Evolutionary conservation across 2,113 vertebrate genomes (phyloP).

Genomic region (Thermophis baileyi): DNA sequence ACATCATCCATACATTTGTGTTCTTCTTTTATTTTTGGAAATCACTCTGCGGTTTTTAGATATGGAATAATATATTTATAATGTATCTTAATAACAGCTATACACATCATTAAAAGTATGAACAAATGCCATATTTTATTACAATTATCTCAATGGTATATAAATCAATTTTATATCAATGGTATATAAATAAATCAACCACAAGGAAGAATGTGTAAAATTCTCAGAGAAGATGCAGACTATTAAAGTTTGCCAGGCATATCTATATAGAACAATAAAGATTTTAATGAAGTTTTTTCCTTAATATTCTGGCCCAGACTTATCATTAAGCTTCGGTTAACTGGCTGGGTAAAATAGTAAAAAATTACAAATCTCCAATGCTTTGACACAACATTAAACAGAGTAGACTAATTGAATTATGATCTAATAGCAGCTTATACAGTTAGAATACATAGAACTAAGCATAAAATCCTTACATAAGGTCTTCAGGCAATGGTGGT

Average conservation of each 20-base stretch:
- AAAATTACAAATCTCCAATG: not conserved
- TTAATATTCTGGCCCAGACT: not conserved
- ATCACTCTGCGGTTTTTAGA: not conserved
- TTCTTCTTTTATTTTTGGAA: not conserved
- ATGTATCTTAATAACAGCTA: not conserved
- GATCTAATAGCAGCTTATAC: not conserved
- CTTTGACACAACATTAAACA: not conserved
- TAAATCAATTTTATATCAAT: not conserved
- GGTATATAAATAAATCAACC: not conserved
- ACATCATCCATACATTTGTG: not conserved
- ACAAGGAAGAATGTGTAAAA: not conserved
- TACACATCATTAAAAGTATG: not conserved
- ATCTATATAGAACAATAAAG: not conserved
- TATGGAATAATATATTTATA: not conserved
- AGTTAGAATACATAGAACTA: not conserved
- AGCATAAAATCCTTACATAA: not conserved
- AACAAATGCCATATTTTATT: not conserved
- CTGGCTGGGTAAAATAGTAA: not conserved
- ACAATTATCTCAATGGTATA: not conserved
- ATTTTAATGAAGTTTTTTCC: not conserved
- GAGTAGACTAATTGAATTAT: not conserved
- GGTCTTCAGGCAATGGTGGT: not conserved
- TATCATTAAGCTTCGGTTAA: not conserved
- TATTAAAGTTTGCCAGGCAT: not conserved
- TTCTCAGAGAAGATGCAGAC: not conserved